Evolutionary conservation across 2,888 invertebrate species (phyloP).

Genomic region (Crocallis elinguaria): DNA sequence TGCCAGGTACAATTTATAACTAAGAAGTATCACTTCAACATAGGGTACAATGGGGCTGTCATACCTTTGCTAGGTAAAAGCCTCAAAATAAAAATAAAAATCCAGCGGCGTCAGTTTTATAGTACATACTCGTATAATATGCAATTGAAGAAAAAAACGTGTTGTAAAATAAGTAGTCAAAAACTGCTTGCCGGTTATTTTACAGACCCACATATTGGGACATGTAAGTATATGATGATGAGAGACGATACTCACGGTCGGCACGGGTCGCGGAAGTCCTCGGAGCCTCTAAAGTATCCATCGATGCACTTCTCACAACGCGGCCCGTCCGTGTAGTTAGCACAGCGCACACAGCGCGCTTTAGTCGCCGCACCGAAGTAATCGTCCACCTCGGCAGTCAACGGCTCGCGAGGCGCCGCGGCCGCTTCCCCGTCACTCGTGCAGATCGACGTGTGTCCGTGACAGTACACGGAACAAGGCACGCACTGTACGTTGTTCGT

Average conservation of each 20-base stretch:
- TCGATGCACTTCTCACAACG: constrained; percentile 92
- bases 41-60: no score
- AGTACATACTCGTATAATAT: no score
- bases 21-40: no score
- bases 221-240: no score
- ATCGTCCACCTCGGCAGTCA: constrained; percentile 84
- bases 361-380: constrained; percentile 86
- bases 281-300: constrained; percentile 91
- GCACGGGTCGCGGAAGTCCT: constrained; percentile 90
- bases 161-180: no score
- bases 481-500: constrained; percentile 93
- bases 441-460: constrained; percentile 94
- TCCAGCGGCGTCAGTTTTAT: no score
- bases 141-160: no score
- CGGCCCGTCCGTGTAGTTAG: constrained; percentile 92
- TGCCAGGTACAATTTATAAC: no score
- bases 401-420: constrained; percentile 74
- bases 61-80: no score
- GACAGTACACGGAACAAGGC: constrained; percentile 94
- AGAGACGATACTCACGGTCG: constrained; percentile 83
- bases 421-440: constrained; percentile 85
- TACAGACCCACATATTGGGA: no score
- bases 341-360: constrained; percentile 94
- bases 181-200: no score
- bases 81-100: no score